Evolutionary conservation across 2,888 invertebrate genomes (phyloP).

Genomic region (Xestia xanthographa): DNA sequence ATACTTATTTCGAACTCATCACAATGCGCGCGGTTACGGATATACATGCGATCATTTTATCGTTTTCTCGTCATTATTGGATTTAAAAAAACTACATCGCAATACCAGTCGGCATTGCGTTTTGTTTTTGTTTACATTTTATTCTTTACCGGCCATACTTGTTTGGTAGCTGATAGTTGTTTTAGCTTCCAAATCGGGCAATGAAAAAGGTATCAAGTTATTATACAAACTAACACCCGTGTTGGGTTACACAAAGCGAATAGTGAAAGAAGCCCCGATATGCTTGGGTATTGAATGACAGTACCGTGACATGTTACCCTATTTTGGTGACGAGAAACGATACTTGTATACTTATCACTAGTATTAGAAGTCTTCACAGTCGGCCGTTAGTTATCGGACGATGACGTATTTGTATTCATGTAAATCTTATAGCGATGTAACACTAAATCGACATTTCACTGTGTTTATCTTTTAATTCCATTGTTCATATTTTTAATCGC

Average conservation of each 20-base stretch:
- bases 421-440: slow-evolving; percentile 38
- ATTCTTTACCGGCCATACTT: slow-evolving; percentile 43
- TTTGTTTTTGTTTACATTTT: slow-evolving; percentile 61
- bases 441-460: slow-evolving; percentile 43
- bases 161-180: slow-evolving; percentile 50
- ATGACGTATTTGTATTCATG: slow-evolving; percentile 46
- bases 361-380: slow-evolving; percentile 52
- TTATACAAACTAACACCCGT: slow-evolving; percentile 51
- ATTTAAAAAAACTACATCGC: slow-evolving; percentile 47
- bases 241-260: slow-evolving; percentile 59
- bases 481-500: slow-evolving; percentile 56
- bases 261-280: slow-evolving; percentile 70
- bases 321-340: slow-evolving; percentile 63
- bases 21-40: slow-evolving; percentile 35
- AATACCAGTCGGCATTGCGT: slow-evolving; percentile 47
- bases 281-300: slow-evolving; percentile 72
- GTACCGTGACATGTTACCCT: slow-evolving; percentile 68
- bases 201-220: slow-evolving; percentile 48
- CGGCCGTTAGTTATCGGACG: slow-evolving; percentile 29
- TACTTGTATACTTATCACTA: slow-evolving; percentile 45
- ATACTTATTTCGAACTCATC: slow-evolving; percentile 31
- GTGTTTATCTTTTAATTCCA: slow-evolving; percentile 44
- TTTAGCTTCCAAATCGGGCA: slow-evolving; percentile 44
- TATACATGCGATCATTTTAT: slow-evolving; percentile 47
- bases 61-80: slow-evolving; percentile 51